Evolutionary conservation across 2,888 invertebrate genomes (phyloP).

Genomic region (Glyphotaelius pellucidus): DNA sequence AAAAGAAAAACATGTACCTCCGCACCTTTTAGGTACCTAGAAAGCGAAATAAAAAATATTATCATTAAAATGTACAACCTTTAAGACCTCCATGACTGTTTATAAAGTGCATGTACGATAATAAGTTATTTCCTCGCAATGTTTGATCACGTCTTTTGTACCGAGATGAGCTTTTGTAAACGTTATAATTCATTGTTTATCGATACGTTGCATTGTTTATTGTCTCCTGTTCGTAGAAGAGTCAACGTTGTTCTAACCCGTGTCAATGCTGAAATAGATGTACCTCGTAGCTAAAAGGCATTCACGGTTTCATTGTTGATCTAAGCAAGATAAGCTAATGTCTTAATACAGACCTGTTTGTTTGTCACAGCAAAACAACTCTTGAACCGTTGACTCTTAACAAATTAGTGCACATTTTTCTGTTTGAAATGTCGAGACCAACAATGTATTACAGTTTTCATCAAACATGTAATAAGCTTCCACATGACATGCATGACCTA

Average conservation of each 20-base stretch:
- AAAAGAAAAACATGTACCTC: no score
- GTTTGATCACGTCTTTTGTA: constrained; percentile 13
- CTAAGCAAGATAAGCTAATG: neutral
- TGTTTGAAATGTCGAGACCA: no score
- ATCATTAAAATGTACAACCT: neutral
- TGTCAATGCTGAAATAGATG: neutral
- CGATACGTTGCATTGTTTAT: constrained; percentile 9
- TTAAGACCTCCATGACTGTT: neutral
- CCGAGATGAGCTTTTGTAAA: neutral
- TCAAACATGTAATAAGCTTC: no score
- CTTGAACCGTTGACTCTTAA: neutral
- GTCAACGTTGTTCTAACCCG: neutral
- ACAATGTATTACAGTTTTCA: no score
- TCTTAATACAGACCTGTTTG: neutral
- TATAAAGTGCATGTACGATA: neutral
- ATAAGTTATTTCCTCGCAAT: neutral
- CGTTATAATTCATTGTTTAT: neutral
- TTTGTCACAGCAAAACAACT: neutral
- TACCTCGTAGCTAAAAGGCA: neutral
- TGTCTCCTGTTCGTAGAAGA: neutral
- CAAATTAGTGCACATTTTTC: neutral
- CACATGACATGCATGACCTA: no score
- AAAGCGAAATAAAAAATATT: neutral
- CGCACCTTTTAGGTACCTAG: neutral
- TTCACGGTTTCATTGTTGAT: neutral